These are phyloP conservation scores for Drosophila putrida DNA, from an alignment of 2,888 invertebrate genomes.

Conservation along the genomic window DNA sequence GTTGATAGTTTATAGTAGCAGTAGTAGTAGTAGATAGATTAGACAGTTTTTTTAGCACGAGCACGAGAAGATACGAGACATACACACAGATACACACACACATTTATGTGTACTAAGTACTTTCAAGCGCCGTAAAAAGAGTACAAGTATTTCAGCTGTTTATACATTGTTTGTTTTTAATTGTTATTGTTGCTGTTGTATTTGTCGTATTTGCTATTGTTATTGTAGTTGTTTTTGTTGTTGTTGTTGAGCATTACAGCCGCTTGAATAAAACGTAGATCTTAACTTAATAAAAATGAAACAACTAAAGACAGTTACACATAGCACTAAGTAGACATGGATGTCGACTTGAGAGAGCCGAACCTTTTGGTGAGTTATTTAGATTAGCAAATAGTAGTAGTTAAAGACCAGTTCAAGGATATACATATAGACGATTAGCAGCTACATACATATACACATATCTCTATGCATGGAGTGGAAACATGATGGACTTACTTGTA, in stretches of 20 bases:
- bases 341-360: slow-evolving; percentile 14
- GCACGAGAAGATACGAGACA: slow-evolving; percentile 48
- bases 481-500: slow-evolving; percentile 90
- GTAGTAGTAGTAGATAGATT: slow-evolving; percentile 32
- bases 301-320: slow-evolving; percentile 59
- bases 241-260: slow-evolving; percentile 35
- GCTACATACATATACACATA: slow-evolving; percentile 39
- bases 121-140: slow-evolving; percentile 54
- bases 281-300: slow-evolving; percentile 21
- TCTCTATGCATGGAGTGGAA: neutral
- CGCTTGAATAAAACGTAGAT: slow-evolving; percentile 39
- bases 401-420: slow-evolving; percentile 41
- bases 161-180: slow-evolving; percentile 33
- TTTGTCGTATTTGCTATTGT: slow-evolving; percentile 10
- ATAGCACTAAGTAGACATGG: slow-evolving; percentile 44
- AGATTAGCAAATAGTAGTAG: slow-evolving; percentile 51
- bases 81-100: slow-evolving; percentile 50
- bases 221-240: slow-evolving; percentile 37
- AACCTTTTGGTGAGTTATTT: slow-evolving; percentile 23
- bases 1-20: slow-evolving; percentile 33
- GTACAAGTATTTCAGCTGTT: slow-evolving; percentile 30
- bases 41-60: slow-evolving; percentile 32
- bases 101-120: slow-evolving; percentile 41
- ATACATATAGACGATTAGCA: slow-evolving; percentile 27
- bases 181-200: slow-evolving; percentile 38